Evolutionary conservation across 23 tunicate species (phyloP).

Genomic region (Diplosoma virens): DNA sequence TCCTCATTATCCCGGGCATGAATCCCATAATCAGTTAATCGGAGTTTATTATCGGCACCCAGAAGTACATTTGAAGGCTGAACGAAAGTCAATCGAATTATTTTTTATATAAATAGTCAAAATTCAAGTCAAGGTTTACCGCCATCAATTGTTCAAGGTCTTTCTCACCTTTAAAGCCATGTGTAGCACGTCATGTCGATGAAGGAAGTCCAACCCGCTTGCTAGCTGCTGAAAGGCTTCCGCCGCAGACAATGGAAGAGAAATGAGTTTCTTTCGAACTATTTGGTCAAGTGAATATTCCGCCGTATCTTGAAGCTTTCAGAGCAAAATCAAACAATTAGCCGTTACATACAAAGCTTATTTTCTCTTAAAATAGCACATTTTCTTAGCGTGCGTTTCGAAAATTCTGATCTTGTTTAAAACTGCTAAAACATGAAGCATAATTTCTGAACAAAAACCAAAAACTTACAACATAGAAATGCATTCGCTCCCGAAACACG

Average conservation of each 20-base stretch:
- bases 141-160: not conserved
- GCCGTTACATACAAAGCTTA: too few relatives aligned
- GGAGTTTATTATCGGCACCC: conserved; percentile 26
- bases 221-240: conserved; percentile 39
- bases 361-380: too few relatives aligned
- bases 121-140: too few relatives aligned
- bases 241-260: conserved; percentile 22
- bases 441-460: too few relatives aligned
- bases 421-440: too few relatives aligned
- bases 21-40: conserved; percentile 70
- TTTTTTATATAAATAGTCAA: too few relatives aligned
- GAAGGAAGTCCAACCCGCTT: conserved; percentile 39
- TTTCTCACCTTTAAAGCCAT: conserved; percentile 52
- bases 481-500: conserved; percentile 44
- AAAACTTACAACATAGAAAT: conserved; percentile 68
- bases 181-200: conserved; percentile 49
- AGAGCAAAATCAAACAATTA: not conserved
- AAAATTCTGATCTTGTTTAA: too few relatives aligned
- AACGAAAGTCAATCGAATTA: too few relatives aligned
- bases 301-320: conserved; percentile 38
- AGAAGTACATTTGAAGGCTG: conserved; percentile 74
- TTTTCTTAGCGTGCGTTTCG: too few relatives aligned
- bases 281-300: conserved; percentile 64
- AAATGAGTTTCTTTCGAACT: conserved; percentile 8
- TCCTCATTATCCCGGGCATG: conserved; percentile 28